Evolutionary conservation across 2,797 vertebrate genomes (phyloP), one percentile per base, ranked within the genome.

Genomic region (Rhynchotus rufescens): DNA sequence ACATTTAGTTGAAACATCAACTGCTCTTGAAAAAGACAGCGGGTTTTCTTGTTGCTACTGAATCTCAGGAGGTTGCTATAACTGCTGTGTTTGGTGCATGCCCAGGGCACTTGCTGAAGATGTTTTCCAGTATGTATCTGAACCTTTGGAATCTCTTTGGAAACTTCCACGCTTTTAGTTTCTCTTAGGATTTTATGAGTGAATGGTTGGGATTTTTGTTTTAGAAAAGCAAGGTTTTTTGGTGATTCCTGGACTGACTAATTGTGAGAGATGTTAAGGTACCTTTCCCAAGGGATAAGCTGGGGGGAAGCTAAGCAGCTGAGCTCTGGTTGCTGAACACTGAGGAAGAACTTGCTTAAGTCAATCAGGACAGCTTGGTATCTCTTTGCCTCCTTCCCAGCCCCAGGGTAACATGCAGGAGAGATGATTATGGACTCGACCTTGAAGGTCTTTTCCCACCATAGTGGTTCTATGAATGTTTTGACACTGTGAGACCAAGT

Each of bases 61-160:
- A 3, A 6, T 1, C 36, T 15, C 28, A 77, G 1, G 67, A 15
- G 30, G 14, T 3, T 1, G 13, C 21, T 12, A 13, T 12, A 3
- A 2, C 3, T 0, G 0, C 1, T 0, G 13, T 0, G 1, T 0
- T 32, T 9, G 1, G 9, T 8, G 17, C 40, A 0, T 0, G 44
- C n/a, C 20, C 23, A 8, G 51, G 1, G 14, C 34, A 45, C 0
- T 1, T 19, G 21, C 40, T 67, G 62, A n/a, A 28, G 15, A 19
- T 34, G 68, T 0, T 5, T 49, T 23, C 22, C 21, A 49, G 12
- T 49, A 49, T 49, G 47, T 49, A 23, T 49, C 64, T 12, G 15
- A 19, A 15, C 0, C 1, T 25, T 6, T 5, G 36, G 36, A 36
- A 36, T 36, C 36, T 26, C 0, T 51, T 66, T 42, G 6, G 73